Percentiles rank a stretch among this genome's conserved stretches.
Evolutionary conservation across 2,888 invertebrate genomes (phyloP).

Genomic region (Cryptus armator): DNA sequence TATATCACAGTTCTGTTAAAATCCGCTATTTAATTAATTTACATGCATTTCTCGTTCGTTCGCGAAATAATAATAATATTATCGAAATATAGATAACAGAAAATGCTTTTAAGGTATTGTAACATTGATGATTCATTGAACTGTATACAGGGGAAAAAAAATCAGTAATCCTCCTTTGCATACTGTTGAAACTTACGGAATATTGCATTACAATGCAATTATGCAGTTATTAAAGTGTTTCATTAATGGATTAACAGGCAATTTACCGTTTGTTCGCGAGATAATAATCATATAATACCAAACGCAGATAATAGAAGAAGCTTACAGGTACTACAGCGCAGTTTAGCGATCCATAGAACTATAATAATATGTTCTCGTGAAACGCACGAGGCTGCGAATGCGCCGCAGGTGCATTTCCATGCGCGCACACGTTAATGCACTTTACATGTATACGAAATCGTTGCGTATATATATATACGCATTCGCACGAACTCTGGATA

Average conservation of each 20-base stretch:
- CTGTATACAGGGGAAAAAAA: too few relatives aligned
- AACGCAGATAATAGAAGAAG: constrained; percentile 8
- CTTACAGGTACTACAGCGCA: constrained; percentile 3
- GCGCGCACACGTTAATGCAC: constrained; percentile 34
- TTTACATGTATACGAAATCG: constrained; percentile 1
- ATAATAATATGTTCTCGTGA: constrained; percentile 46
- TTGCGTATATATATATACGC: too few relatives aligned
- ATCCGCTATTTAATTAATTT: background rate
- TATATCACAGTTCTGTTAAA: background rate
- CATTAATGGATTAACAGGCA: background rate
- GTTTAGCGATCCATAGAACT: constrained; percentile 7
- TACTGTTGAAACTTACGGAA: too few relatives aligned
- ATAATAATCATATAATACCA: background rate
- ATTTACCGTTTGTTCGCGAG: constrained; percentile 1
- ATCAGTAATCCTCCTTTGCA: too few relatives aligned
- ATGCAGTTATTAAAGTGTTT: background rate
- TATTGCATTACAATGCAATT: too few relatives aligned
- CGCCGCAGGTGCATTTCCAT: constrained; percentile 62
- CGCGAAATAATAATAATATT: too few relatives aligned
- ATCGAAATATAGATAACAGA: too few relatives aligned
- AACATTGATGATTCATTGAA: too few relatives aligned
- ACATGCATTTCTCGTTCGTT: too few relatives aligned
- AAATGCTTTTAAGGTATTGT: too few relatives aligned
- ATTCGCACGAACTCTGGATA: too few relatives aligned
- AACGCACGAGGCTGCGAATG: constrained; percentile 14